Conservation (phyloP, 2,797 vertebrate species). For the Enteromius viviparus region DNA sequence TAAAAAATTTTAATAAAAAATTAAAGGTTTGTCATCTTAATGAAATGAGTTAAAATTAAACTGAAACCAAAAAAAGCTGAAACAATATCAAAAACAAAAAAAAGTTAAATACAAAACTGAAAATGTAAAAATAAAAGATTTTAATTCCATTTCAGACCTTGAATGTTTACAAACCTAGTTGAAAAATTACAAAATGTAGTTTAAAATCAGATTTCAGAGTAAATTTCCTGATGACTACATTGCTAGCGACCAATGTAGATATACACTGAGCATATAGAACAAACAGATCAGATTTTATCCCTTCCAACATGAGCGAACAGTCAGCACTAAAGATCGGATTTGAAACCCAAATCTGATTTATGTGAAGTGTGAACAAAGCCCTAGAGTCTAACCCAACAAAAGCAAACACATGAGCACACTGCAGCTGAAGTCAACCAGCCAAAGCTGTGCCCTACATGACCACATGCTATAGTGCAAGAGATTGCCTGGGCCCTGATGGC, state of each 20-base stretch:
- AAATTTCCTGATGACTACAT: not conserved
- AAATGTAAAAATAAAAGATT: not conserved
- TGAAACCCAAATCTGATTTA: slow-evolving; percentile 30
- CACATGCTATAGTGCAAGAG: slow-evolving; percentile 22
- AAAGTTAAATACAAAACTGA: not conserved
- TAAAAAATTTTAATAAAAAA: not conserved
- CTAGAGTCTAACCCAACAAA: slow-evolving; percentile 4
- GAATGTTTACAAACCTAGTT: not conserved
- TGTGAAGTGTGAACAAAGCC: slow-evolving; percentile 20
- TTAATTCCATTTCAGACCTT: not conserved
- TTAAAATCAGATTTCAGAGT: not conserved
- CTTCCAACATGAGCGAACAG: not conserved
- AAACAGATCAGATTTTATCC: slow-evolving; percentile 13
- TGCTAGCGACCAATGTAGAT: not conserved
- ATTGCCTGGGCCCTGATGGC: slow-evolving; percentile 17
- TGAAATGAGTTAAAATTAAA: not conserved
- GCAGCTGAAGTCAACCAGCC: slow-evolving; percentile 15
- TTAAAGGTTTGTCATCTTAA: not conserved
- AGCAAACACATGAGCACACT: slow-evolving; percentile 8
- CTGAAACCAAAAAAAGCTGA: not conserved
- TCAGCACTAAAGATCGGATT: not conserved
- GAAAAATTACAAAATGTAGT: not conserved
- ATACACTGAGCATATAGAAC: not conserved
- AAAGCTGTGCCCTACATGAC: slow-evolving; percentile 27
- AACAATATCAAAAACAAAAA: not conserved